These are phyloP conservation scores for Sericinus montela DNA, from an alignment of 2,888 invertebrate species.

Conservation along the genomic window DNA sequence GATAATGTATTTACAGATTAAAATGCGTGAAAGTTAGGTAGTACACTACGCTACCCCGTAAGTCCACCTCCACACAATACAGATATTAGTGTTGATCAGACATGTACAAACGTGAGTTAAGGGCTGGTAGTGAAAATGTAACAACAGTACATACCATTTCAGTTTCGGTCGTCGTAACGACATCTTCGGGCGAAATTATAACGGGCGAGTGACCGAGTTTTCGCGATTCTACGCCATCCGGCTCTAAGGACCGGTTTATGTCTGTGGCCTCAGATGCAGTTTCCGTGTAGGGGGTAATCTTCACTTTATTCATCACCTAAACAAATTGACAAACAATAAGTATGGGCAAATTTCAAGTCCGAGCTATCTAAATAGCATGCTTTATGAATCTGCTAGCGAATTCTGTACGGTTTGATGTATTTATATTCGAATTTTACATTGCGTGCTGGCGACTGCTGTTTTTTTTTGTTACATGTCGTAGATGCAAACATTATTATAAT, in stretches of 20 bases:
- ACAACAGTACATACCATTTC: conserved; percentile 50
- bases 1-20: conserved; percentile 45
- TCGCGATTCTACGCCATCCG: conserved; percentile 39
- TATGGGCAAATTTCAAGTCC: neutral
- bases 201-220: conserved; percentile 39
- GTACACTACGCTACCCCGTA: conserved; percentile 43
- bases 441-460: neutral
- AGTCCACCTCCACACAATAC: conserved; percentile 46
- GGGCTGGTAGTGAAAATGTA: conserved; percentile 9
- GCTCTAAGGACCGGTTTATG: conserved; percentile 42
- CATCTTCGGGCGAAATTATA: conserved; percentile 41
- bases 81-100: conserved; percentile 35
- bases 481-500: neutral
- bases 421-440: neutral
- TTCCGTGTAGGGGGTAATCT: conserved; percentile 62
- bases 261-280: conserved; percentile 53
- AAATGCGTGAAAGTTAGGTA: conserved; percentile 41
- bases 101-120: conserved; percentile 31
- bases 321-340: conserved; percentile 11
- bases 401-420: neutral
- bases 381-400: neutral
- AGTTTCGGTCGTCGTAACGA: conserved; percentile 53
- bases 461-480: neutral
- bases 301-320: conserved; percentile 55
- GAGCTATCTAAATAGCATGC: conserved; percentile 8